phyloP scores from a whole-genome alignment of 2,888 invertebrate species.

The Metellina segmentata region DNA sequence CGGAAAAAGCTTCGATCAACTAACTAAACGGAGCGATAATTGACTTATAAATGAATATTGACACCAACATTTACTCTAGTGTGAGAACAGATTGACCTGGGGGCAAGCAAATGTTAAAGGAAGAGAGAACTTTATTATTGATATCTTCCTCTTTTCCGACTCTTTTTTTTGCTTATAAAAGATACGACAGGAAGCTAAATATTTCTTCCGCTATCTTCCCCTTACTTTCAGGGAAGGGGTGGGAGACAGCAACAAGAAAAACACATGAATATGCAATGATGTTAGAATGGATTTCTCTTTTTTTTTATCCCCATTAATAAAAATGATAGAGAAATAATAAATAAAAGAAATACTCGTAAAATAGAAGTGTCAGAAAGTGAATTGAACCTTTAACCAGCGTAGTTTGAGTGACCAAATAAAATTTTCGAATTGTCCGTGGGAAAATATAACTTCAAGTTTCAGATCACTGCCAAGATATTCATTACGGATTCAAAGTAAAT shows the following conservation, averaged over 20 bases:
- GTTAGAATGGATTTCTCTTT: background rate
- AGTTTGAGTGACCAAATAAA: too few relatives aligned
- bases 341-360: background rate
- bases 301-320: background rate
- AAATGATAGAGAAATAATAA: background rate
- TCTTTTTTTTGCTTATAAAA: background rate
- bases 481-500: too few relatives aligned
- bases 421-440: too few relatives aligned
- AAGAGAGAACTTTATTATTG: background rate
- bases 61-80: constrained; percentile 31
- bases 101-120: background rate
- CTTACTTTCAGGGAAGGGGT: background rate
- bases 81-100: constrained; percentile 23
- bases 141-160: background rate
- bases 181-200: background rate
- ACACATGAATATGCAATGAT: background rate
- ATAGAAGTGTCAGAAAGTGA: background rate
- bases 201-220: background rate
- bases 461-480: too few relatives aligned
- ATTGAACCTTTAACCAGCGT: too few relatives aligned
- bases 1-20: constrained; percentile 9
- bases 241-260: background rate
- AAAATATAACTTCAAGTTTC: too few relatives aligned
- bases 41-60: constrained; percentile 47
- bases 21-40: constrained; percentile 34